Percentiles rank a stretch among this genome's conserved stretches.
phyloP scores from a whole-genome alignment of 2,797 vertebrate species.

The Heteromormyrus szaboi region DNA sequence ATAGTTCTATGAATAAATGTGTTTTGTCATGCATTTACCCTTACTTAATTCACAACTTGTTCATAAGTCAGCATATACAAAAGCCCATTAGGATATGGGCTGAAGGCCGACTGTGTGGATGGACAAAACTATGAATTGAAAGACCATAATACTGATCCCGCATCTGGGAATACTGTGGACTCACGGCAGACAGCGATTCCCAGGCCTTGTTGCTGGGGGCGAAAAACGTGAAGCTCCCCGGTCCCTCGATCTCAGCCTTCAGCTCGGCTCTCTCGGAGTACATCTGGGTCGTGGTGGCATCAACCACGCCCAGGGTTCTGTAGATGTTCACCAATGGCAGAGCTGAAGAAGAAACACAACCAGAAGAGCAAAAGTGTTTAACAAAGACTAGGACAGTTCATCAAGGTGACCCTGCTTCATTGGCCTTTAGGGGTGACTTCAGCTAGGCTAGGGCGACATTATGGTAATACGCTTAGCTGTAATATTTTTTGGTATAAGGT shows the following conservation, averaged over 20 bases:
- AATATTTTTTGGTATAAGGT: not conserved
- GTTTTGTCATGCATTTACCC: not conserved
- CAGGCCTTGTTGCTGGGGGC: conserved; percentile 94
- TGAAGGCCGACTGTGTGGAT: not conserved
- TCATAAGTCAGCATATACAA: not conserved
- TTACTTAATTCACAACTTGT: not conserved
- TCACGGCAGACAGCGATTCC: conserved; percentile 78
- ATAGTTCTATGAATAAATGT: not conserved
- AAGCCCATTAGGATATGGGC: not conserved
- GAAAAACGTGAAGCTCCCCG: conserved; percentile 93
- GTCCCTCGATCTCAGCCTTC: conserved; percentile 81
- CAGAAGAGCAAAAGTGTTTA: not conserved
- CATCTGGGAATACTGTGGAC: conserved; percentile 31
- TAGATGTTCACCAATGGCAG: conserved; percentile 89
- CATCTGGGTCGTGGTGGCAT: conserved; percentile 85
- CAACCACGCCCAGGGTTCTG: conserved; percentile 81
- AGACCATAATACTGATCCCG: not conserved
- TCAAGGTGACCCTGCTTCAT: not conserved
- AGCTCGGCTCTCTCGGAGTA: conserved; percentile 86
- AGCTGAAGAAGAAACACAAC: conserved; percentile 55
- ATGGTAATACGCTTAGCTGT: not conserved
- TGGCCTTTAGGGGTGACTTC: not conserved
- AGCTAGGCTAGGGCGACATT: not conserved
- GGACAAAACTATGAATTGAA: not conserved
- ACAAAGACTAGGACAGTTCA: not conserved